Percentiles rank a stretch among this genome's conserved stretches.
phyloP scores from a whole-genome alignment of 2,113 vertebrate species.

The Australoheros scitulus region DNA sequence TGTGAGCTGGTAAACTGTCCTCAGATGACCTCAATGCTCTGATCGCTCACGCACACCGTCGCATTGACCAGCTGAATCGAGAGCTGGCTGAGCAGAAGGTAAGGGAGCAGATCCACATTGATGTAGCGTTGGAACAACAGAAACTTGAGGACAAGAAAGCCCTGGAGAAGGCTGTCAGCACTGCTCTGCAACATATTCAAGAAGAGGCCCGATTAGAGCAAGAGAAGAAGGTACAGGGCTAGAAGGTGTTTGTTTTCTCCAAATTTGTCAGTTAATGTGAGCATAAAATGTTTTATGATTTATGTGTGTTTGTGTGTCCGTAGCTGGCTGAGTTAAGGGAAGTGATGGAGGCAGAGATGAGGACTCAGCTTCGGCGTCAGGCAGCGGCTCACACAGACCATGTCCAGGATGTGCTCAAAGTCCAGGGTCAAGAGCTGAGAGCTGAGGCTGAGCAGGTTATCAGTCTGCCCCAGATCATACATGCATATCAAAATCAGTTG shows the following conservation, averaged over 20 bases:
- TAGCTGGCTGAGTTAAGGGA: conserved; percentile 91
- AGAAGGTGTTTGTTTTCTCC: neutral
- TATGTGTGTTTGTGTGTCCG: neutral
- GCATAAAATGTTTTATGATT: accelerated
- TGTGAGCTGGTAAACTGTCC: conserved; percentile 87
- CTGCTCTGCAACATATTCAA: conserved; percentile 84
- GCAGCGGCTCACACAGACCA: conserved; percentile 96
- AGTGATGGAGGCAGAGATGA: conserved; percentile 96
- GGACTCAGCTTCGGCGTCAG: conserved; percentile 94
- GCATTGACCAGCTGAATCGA: conserved; percentile 92
- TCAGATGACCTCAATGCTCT: conserved; percentile 91
- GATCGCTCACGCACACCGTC: conserved; percentile 93
- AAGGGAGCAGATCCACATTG: conserved; percentile 89
- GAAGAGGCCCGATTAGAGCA: conserved; percentile 85
- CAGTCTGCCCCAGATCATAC: neutral
- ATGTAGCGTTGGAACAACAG: conserved; percentile 87
- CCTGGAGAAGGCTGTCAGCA: conserved; percentile 82
- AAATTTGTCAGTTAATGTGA: neutral
- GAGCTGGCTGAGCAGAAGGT: conserved; percentile 91
- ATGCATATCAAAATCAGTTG: neutral
- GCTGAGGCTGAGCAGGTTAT: conserved; percentile 87
- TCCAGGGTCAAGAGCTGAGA: conserved; percentile 92
- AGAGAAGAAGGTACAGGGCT: conserved; percentile 86
- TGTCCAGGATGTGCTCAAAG: conserved; percentile 89
- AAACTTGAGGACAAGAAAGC: conserved; percentile 87